Conservation (phyloP, 2,797 vertebrate genomes). For the Falco columbarius region DNA sequence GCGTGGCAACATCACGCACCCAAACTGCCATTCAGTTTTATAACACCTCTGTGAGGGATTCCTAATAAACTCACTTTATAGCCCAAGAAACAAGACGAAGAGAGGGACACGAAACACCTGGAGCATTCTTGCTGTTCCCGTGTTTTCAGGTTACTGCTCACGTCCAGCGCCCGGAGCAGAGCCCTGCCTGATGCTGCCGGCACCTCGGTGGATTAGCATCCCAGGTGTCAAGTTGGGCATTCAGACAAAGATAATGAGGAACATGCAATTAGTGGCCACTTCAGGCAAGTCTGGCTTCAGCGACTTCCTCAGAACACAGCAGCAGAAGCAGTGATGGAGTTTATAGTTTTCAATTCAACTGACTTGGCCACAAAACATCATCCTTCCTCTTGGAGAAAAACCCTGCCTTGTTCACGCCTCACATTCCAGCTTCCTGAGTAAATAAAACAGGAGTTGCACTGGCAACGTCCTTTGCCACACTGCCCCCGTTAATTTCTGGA, state of each 20-base stretch:
- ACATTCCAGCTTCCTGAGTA: background rate
- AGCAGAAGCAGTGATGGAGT: background rate
- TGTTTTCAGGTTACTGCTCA: background rate
- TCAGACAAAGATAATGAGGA: background rate
- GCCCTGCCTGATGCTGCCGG: background rate
- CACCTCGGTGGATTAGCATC: background rate
- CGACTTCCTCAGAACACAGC: background rate
- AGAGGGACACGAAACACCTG: background rate
- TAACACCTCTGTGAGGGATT: background rate
- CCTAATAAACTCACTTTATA: background rate
- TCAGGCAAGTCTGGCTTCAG: background rate
- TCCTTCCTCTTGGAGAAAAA: background rate
- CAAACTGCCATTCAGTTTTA: background rate
- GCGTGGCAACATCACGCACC: accelerated
- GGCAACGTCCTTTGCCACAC: background rate
- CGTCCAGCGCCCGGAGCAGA: accelerated
- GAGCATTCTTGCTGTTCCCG: accelerated
- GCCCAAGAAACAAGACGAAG: background rate
- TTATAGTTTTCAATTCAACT: background rate
- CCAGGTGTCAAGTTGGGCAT: background rate
- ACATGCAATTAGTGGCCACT: background rate
- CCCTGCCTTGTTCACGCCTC: background rate
- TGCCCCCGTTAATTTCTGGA: background rate
- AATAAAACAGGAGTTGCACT: background rate
- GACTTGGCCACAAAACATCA: background rate